Base-by-base conservation (phyloP, 2,888 invertebrate species). In the Cosmia trapezina region DNA sequence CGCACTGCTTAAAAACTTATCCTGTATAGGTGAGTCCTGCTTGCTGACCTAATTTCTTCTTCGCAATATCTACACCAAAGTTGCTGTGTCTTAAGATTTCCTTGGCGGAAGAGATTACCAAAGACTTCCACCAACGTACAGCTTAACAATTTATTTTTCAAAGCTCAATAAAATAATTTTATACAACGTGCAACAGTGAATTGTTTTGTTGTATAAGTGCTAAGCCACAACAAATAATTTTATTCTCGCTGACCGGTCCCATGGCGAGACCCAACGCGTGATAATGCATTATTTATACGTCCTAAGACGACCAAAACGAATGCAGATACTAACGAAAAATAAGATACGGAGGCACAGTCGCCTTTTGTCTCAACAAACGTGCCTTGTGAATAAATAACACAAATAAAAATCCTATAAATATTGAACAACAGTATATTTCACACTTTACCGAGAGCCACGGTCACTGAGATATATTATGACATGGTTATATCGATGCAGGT, bases 241-340 rank as follows among this genome's bases (percentile, higher is more conserved):
- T 91, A 93, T 93, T 91, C 92, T 81, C 81, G 76, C 84, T 91
- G 91, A 89, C 92, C 91, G 85, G 89, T 88, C 89, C 79, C 84
- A 66, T 83, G 70, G 88, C 84, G 86, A 86, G 92, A 90, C 90
- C 91, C 91, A 89, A 93, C 91, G 94, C 95, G 95, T 96, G 96
- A 95, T 94, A 94, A 95, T 96, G 95, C 94, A 96, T 96, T 96
- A 96, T 96, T 95, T 96, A 96, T 96, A 92, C 89, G 90, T 91
- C 92, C 94, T 94, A 93, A 94, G 93, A 93, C 91, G 93, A 93
- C 94, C 92, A 93, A 95, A 95, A 94, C 93, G 92, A 95, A 95
- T 94, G 94, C 94, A 94, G 93, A 94, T 94, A 92, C 91, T 92
- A 92, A 94, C 93, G 92, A 95, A 95, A 96, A 94, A 94, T 93